Conservation (phyloP, 1,140 invertebrate genomes). For the Magallana gigas region DNA sequence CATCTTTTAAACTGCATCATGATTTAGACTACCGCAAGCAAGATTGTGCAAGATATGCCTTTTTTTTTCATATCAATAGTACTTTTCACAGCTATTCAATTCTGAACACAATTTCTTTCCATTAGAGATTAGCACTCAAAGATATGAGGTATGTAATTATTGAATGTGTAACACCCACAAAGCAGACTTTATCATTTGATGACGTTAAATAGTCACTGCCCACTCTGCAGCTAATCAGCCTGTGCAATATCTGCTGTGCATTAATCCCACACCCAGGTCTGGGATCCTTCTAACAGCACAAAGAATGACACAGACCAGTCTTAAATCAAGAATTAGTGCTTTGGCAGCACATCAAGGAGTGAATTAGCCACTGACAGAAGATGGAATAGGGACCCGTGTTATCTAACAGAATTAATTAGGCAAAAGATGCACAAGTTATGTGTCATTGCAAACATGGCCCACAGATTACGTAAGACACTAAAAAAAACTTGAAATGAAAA, state of each 20-base stretch:
- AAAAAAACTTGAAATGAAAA: no score
- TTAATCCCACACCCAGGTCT: background rate
- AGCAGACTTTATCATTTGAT: background rate
- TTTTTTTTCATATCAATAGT: no score
- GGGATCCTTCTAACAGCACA: background rate
- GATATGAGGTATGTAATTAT: no score
- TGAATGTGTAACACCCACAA: background rate
- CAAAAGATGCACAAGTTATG: background rate
- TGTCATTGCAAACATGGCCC: background rate
- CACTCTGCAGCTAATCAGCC: constrained; percentile 22
- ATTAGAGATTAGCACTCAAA: no score
- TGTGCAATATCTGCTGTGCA: constrained; percentile 27
- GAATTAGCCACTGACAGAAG: constrained; percentile 33
- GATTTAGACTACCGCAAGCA: no score
- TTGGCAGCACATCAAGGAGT: constrained; percentile 11
- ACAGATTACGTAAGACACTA: background rate
- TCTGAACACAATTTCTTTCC: no score
- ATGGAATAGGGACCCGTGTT: background rate
- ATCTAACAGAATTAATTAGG: background rate
- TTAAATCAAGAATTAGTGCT: background rate
- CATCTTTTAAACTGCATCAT: no score
- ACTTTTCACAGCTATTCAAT: no score
- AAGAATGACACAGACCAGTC: constrained; percentile 8
- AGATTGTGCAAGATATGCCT: no score
- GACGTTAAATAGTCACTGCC: background rate